Evolutionary conservation across 2,113 vertebrate species (phyloP), one percentile per base, ranked within the genome.

Genomic region (Donacobius atricapilla): DNA sequence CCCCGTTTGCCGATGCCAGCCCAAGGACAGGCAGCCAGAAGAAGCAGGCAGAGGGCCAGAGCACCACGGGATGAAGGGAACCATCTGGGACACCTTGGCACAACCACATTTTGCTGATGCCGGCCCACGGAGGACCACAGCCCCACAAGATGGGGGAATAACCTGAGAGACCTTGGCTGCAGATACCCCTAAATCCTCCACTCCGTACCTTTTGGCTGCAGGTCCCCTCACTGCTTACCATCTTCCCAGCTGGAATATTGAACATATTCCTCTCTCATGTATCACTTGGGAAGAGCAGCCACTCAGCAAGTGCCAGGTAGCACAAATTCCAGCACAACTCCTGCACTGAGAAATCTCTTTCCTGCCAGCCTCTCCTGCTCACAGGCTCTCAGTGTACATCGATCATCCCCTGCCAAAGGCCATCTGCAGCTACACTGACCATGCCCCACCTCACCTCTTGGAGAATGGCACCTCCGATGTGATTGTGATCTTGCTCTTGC

Each of bases 391-490:
- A 25, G 47, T 5, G 13, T 9, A 39, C 39, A 33, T 14, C 0
- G 0, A 6, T 5, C 48, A 31, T 1, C 0, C 27, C 21, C 39
- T 1, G 2, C 39, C 6, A 2, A 42, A 19, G 14, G 44, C 45
- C 22, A 25, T 3, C 27, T 31, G 28, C 0, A 0, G 28, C 47
- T 4, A 0, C 45, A 30, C 4, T 20, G 28, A 10, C 37, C 63
- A 37, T 54, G 70, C 7, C 40, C 70, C 69, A 35, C 23, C 95
- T 81, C 97, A 99, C 99, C 99, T 99, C 98, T 99, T 99, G 51
- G 99, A 99, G 96, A 99, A 99, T 2, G 99, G 99, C 87, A 99
- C 98, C 96, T 99, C 99, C 1, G 99, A 99, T 2, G 99, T 99
- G 66, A 99, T 99, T 0, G 99, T 98, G 58, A 99, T 99, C 97